Conservation (phyloP, 2,797 vertebrate species). For the Neopelma chrysocephalum region DNA sequence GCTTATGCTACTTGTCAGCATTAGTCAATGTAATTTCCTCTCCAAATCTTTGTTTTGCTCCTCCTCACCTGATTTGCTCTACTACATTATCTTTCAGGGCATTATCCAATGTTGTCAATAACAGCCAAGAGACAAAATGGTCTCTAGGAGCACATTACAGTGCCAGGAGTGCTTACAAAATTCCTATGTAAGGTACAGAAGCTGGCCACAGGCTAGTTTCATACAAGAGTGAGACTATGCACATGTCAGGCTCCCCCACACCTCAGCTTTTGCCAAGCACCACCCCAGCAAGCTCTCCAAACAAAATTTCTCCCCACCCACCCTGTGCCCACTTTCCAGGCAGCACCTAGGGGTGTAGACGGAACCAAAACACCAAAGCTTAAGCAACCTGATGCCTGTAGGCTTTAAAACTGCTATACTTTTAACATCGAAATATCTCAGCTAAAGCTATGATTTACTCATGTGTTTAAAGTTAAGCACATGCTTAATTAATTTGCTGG, state of each 20-base stretch:
- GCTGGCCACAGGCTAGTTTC: not conserved
- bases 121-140: not conserved
- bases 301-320: not conserved
- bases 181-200: not conserved
- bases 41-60: not conserved
- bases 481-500: constrained; percentile 55
- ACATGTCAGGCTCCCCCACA: not conserved
- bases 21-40: not conserved
- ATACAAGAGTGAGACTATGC: not conserved
- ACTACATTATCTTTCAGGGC: not conserved
- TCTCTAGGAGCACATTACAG: not conserved
- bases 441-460: not conserved
- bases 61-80: not conserved
- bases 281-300: not conserved
- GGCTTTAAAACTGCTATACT: not conserved
- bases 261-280: not conserved
- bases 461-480: not conserved
- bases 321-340: not conserved
- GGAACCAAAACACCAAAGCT: not conserved
- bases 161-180: constrained; percentile 18
- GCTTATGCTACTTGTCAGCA: not conserved
- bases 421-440: not conserved
- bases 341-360: not conserved
- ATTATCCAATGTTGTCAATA: not conserved
- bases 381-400: constrained; percentile 12